phyloP scores from a whole-genome alignment of 2,888 invertebrate species.

The Leucophenga maculata region DNA sequence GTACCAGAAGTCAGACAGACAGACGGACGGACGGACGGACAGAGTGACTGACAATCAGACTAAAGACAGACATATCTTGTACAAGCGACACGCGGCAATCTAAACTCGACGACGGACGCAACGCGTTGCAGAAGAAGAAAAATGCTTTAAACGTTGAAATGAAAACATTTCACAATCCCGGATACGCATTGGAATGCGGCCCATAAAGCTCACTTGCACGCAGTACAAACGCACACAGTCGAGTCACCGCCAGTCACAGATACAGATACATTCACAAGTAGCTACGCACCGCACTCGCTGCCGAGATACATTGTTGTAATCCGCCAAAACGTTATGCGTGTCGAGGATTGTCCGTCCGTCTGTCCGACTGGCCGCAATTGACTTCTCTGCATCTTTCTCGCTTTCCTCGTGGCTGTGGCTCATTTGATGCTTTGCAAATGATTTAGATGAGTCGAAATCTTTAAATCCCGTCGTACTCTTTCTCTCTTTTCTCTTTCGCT shows the following conservation, averaged over 20 bases:
- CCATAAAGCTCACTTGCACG: conserved; percentile 49
- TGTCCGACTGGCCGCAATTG: too few species aligned
- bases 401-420: too few species aligned
- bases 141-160: conserved; percentile 51
- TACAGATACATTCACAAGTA: conserved; percentile 19
- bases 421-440: too few species aligned
- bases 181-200: conserved; percentile 66
- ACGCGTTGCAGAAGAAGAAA: conserved; percentile 31
- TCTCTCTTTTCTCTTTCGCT: too few species aligned
- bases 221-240: conserved; percentile 23
- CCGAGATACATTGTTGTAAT: too few species aligned
- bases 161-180: conserved; percentile 67
- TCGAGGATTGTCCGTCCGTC: too few species aligned
- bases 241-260: conserved; percentile 31
- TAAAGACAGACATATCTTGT: background rate
- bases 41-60: background rate
- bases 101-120: too few species aligned
- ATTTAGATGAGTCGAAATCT: too few species aligned
- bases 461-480: too few species aligned
- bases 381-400: too few species aligned
- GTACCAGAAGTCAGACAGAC: conserved; percentile 44
- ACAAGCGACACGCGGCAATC: background rate
- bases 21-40: background rate
- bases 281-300: too few species aligned
- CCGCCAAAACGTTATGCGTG: too few species aligned